Evolutionary conservation across 2,797 vertebrate species (phyloP).

Genomic region (Hemitrygon akajei): DNA sequence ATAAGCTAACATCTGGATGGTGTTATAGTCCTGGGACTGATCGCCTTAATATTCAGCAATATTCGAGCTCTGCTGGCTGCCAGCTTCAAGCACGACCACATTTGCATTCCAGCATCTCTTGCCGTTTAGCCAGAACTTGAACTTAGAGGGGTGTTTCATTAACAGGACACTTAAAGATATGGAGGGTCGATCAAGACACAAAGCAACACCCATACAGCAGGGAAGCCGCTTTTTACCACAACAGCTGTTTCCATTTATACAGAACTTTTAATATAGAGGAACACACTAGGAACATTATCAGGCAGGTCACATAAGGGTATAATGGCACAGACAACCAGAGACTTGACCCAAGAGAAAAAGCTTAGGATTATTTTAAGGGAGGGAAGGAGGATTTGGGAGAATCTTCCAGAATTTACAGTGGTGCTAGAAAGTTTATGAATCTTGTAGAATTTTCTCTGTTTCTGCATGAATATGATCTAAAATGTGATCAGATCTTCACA

Average conservation of each 20-base stretch:
- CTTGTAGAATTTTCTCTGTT: no score
- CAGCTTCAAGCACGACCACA: not conserved
- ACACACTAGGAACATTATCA: no score
- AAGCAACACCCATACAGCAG: not conserved
- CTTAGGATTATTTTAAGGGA: no score
- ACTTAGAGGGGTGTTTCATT: not conserved
- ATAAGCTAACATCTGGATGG: not conserved
- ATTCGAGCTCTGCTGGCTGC: not conserved
- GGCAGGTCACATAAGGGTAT: no score
- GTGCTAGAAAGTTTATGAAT: no score
- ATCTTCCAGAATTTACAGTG: no score
- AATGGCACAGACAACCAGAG: no score
- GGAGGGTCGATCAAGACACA: not conserved
- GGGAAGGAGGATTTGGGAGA: no score
- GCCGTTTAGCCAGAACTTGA: not conserved
- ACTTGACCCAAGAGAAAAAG: no score
- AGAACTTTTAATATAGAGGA: not conserved
- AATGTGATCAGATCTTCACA: no score
- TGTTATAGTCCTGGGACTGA: not conserved
- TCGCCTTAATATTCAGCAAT: no score
- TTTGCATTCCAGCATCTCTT: not conserved
- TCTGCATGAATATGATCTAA: no score
- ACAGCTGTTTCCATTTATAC: not conserved
- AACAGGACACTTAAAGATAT: not conserved
- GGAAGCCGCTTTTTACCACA: not conserved